Conservation (phyloP, 2,797 vertebrate genomes). For the Myotis daubentonii region DNA sequence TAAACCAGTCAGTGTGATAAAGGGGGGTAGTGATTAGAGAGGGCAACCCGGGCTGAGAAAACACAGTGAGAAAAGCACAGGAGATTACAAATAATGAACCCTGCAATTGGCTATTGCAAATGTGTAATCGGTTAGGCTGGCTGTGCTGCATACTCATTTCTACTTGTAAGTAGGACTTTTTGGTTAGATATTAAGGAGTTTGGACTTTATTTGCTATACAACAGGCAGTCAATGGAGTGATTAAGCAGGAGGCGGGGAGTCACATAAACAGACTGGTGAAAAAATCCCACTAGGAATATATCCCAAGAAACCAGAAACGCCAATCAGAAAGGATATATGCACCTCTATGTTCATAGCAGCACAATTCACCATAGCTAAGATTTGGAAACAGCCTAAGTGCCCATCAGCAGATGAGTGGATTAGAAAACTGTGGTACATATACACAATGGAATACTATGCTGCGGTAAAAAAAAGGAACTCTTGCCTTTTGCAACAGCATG, state of each 20-base stretch:
- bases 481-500: no score
- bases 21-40: accelerated
- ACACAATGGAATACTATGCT: no score
- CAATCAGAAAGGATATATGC: no score
- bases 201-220: background rate
- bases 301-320: no score
- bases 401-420: no score
- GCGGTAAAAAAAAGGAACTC: no score
- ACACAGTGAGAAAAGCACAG: background rate
- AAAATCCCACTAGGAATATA: no score
- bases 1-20: background rate
- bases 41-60: background rate
- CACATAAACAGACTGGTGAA: background rate
- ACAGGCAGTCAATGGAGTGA: background rate
- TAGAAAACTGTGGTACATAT: no score
- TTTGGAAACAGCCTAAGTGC: no score
- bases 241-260: background rate
- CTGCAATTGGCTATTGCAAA: background rate
- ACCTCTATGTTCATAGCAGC: no score
- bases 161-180: no score
- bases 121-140: background rate
- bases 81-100: background rate
- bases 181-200: background rate
- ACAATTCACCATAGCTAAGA: no score
- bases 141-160: background rate